Conservation (phyloP, 2,888 invertebrate species). For the Sabellastarte sp. region DNA sequence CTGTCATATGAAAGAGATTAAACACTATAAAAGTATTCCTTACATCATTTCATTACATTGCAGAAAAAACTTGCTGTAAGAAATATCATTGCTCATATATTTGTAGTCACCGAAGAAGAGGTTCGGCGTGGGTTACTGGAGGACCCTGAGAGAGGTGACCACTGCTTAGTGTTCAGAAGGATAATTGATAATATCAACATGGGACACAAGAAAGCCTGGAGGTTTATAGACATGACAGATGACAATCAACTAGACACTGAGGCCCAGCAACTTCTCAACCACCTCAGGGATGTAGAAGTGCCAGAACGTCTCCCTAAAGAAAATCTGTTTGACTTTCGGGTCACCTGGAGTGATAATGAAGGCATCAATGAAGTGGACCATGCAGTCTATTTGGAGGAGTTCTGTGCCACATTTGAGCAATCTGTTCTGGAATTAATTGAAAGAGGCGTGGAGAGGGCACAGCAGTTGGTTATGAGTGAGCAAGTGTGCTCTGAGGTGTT, state of each 20-base stretch:
- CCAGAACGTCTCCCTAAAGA: background rate
- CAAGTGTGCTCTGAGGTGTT: too few species aligned
- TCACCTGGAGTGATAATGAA: background rate
- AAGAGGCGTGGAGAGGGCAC: too few species aligned
- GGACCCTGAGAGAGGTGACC: background rate
- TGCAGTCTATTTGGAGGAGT: constrained; percentile 1
- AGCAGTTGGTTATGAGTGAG: too few species aligned
- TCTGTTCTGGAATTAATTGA: too few species aligned
- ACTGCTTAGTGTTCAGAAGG: background rate
- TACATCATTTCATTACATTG: too few species aligned
- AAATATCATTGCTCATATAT: too few species aligned
- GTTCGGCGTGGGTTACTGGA: background rate
- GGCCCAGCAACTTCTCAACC: constrained; percentile 82
- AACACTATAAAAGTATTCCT: too few species aligned
- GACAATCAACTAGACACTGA: constrained; percentile 56
- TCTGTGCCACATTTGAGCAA: constrained; percentile 3
- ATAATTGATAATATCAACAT: background rate
- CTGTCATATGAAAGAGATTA: too few species aligned
- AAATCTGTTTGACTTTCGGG: background rate
- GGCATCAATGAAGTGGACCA: background rate
- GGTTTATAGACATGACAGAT: background rate
- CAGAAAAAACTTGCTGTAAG: too few species aligned
- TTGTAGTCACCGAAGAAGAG: background rate
- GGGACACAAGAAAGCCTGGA: background rate
- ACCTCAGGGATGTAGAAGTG: constrained; percentile 65